Percentiles rank a stretch among this genome's conserved stretches.
These are phyloP conservation scores for Zaprionus ghesquierei DNA, from an alignment of 1,140 invertebrate genomes.

Conservation along the genomic window DNA sequence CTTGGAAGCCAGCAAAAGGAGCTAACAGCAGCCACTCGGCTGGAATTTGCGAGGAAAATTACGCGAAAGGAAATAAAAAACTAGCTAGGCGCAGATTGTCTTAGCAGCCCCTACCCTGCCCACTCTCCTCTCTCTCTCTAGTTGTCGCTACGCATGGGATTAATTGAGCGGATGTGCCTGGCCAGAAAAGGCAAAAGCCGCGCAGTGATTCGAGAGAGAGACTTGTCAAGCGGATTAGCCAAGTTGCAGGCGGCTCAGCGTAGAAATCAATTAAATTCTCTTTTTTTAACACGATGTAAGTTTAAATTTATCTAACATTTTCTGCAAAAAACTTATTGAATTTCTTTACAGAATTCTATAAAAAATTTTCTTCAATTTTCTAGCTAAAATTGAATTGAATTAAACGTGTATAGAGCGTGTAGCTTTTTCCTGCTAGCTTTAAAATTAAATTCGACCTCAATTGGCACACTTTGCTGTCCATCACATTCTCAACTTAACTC, in stretches of 20 bases:
- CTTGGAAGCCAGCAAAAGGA: not conserved
- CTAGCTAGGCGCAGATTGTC: constrained; percentile 45
- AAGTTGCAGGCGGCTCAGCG: not conserved
- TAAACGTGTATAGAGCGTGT: not conserved
- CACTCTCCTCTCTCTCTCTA: not conserved
- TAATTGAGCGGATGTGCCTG: constrained; percentile 64
- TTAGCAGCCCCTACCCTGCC: constrained; percentile 4
- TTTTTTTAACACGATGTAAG: not conserved
- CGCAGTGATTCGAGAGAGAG: constrained; percentile 11
- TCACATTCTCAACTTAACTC: not conserved
- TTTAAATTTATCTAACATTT: not conserved
- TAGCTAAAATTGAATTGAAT: not conserved
- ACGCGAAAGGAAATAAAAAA: constrained; percentile 27
- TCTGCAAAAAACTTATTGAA: not conserved
- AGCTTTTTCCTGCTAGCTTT: not conserved
- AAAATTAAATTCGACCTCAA: not conserved
- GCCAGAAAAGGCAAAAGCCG: constrained; percentile 35
- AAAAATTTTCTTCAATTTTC: not conserved
- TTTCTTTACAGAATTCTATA: not conserved
- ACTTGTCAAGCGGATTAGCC: not conserved
- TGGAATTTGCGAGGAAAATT: constrained; percentile 73
- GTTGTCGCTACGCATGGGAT: constrained; percentile 64
- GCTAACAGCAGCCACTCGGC: not conserved
- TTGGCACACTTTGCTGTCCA: not conserved
- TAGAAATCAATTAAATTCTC: constrained; percentile 2